A percentile compares a stretch with the other conserved stretches of the same genome.
Evolutionary conservation across 37 sponge, comb jelly and placozoan genomes (phyloP).

Genomic region (Aplysina aerophoba): DNA sequence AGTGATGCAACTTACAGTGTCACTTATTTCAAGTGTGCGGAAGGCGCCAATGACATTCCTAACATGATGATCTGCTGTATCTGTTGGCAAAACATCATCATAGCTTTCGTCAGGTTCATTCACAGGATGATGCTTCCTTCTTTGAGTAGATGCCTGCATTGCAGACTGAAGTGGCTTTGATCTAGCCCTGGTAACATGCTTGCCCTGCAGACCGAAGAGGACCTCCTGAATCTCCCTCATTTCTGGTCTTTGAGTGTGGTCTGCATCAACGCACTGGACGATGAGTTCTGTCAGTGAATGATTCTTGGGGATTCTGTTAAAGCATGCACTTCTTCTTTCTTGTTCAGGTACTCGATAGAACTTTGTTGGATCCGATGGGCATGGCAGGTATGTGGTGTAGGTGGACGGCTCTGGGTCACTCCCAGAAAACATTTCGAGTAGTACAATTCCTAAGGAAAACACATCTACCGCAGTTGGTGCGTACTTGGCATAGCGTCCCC

Average conservation of each 20-base stretch:
- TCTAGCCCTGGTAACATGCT: too few relatives aligned
- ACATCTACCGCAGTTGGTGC: neutral
- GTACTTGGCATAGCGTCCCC: neutral
- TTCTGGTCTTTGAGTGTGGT: neutral
- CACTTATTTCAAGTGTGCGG: too few relatives aligned
- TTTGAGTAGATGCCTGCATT: too few relatives aligned
- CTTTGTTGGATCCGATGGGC: neutral
- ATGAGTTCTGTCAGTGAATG: neutral
- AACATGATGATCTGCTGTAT: too few relatives aligned
- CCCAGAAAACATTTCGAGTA: conserved; percentile 11
- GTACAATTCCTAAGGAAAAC: conserved; percentile 10
- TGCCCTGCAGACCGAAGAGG: too few relatives aligned
- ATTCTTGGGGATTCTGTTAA: neutral
- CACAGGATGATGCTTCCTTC: too few relatives aligned
- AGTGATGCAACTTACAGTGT: too few relatives aligned
- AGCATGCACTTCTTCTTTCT: conserved; percentile 18
- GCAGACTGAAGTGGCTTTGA: too few relatives aligned
- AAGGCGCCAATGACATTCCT: too few relatives aligned
- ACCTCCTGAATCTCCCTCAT: neutral
- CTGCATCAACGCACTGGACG: neutral
- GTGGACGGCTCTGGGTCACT: neutral
- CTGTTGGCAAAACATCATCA: too few relatives aligned
- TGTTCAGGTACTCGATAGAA: conserved; percentile 10
- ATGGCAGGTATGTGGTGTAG: neutral
- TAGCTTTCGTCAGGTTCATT: too few relatives aligned